A percentile compares a stretch with the other conserved stretches of the same genome.
Evolutionary conservation across 2,113 vertebrate genomes (phyloP).

Genomic region (Pseudopodoces humilis): DNA sequence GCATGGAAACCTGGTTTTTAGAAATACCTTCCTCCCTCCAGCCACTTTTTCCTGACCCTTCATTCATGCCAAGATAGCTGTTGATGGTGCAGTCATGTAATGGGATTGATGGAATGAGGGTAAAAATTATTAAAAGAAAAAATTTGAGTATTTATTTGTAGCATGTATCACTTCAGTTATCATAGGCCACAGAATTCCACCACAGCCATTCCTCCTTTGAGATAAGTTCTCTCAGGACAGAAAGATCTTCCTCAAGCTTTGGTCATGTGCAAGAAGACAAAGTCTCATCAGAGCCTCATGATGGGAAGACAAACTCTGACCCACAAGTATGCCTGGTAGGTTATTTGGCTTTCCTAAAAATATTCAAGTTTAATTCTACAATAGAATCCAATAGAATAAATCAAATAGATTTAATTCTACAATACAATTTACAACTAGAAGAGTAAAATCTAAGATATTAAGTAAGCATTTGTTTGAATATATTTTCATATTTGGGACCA

Average conservation of each 20-base stretch:
- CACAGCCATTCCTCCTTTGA: neutral
- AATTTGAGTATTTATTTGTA: neutral
- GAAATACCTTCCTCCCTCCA: neutral
- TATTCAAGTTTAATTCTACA: neutral
- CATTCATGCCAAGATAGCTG: neutral
- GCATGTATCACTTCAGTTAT: neutral
- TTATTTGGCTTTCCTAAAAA: neutral
- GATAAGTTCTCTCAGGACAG: neutral
- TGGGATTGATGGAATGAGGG: rapidly evolving
- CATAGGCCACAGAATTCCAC: neutral
- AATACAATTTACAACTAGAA: neutral
- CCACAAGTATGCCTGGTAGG: neutral
- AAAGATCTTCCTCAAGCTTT: neutral
- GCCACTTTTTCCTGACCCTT: neutral
- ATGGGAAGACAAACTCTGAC: neutral
- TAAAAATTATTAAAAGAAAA: neutral
- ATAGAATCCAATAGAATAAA: neutral
- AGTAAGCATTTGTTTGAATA: neutral
- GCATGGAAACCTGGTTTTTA: neutral
- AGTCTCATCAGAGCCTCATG: neutral
- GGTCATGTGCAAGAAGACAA: neutral
- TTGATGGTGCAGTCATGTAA: neutral
- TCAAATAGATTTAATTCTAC: neutral
- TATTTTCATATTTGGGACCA: neutral
- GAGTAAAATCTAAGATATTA: neutral